Evolutionary conservation across 2,888 invertebrate species (phyloP).

Genomic region (Phymatocera aterrima): DNA sequence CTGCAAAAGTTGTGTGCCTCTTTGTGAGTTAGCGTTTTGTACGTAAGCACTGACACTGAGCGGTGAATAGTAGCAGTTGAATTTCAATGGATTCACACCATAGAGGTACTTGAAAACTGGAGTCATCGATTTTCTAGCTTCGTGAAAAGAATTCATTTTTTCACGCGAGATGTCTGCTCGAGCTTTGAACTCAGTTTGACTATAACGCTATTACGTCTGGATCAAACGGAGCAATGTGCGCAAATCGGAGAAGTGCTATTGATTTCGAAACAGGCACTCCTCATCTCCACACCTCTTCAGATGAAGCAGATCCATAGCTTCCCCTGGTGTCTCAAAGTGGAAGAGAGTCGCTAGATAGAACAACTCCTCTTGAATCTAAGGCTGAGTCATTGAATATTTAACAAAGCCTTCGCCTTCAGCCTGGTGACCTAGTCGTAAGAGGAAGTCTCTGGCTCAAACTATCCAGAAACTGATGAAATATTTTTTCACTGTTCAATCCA

Average conservation of each 20-base stretch:
- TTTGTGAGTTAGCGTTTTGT: not conserved
- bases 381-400: conserved; percentile 60
- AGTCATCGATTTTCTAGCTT: too few relatives aligned
- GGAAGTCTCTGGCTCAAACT: not conserved
- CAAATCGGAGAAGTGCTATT: conserved; percentile 16
- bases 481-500: not conserved
- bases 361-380: conserved; percentile 15
- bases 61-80: not conserved
- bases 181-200: not conserved
- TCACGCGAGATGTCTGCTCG: not conserved
- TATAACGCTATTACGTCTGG: not conserved
- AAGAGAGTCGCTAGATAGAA: conserved; percentile 8
- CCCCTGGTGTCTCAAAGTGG: conserved; percentile 9
- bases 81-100: not conserved
- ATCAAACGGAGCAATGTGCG: not conserved
- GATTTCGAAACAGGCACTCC: not conserved
- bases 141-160: not conserved
- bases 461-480: not conserved
- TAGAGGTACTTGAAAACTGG: too few relatives aligned
- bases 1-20: not conserved
- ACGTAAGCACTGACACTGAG: not conserved
- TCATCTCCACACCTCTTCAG: conserved; percentile 1
- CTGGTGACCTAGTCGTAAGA: conserved; percentile 27
- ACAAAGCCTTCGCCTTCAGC: conserved; percentile 54
- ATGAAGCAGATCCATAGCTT: conserved; percentile 14